Conservation (phyloP, 1,140 invertebrate genomes). For the Aphelinus atriplicis region DNA sequence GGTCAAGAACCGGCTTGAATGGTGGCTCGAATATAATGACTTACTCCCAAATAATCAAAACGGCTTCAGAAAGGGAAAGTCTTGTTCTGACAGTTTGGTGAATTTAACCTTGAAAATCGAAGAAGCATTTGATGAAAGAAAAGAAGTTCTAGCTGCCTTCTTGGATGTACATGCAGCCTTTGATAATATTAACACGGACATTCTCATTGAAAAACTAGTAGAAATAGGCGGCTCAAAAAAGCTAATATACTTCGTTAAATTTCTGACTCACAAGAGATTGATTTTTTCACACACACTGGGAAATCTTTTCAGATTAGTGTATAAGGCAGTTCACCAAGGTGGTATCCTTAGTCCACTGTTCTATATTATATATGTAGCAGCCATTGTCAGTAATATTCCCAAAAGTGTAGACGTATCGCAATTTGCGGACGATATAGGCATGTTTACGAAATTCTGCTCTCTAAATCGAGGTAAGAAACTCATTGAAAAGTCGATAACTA, state of each 20-base stretch:
- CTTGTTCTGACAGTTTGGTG: not conserved
- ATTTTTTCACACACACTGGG: not conserved
- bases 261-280: not conserved
- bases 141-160: constrained; percentile 4
- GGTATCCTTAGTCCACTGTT: not conserved
- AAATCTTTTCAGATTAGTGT: not conserved
- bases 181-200: constrained; percentile 29
- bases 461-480: constrained; percentile 10
- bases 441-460: not conserved
- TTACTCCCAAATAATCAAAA: not conserved
- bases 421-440: constrained; percentile 1
- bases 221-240: not conserved
- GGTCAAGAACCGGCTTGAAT: constrained; percentile 2
- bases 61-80: constrained; percentile 7
- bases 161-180: constrained; percentile 25
- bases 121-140: not conserved
- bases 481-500: constrained; percentile 22
- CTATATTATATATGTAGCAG: not conserved
- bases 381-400: not conserved
- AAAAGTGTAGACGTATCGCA: not conserved
- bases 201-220: constrained; percentile 16
- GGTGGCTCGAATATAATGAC: constrained; percentile 15
- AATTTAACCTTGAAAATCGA: not conserved
- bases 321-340: constrained; percentile 3
- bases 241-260: constrained; percentile 10